These are phyloP conservation scores for Apis cerana DNA, from an alignment of 1,140 invertebrate genomes.

Conservation along the genomic window DNA sequence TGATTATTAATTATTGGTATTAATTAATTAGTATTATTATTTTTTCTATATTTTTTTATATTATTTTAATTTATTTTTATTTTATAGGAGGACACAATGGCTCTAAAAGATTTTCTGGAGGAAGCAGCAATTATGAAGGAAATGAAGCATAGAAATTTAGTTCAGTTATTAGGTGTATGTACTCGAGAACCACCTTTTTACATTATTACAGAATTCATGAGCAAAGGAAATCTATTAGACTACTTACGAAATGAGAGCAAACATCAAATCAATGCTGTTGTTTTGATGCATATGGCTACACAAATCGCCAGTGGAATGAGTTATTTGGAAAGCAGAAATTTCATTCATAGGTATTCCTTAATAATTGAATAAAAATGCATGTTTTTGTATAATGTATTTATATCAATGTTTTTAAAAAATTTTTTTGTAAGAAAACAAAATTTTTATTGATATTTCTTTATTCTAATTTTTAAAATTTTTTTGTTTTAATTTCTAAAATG, in stretches of 20 bases:
- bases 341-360: constrained; percentile 93
- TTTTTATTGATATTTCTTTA: neutral
- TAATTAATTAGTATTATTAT: neutral
- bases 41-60: constrained; percentile 20
- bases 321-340: constrained; percentile 97
- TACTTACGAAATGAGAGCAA: constrained; percentile 95
- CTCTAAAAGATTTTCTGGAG: constrained; percentile 98
- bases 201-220: constrained; percentile 99
- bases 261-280: constrained; percentile 95
- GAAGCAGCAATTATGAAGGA: constrained; percentile 99
- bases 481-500: neutral
- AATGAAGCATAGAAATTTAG: constrained; percentile 99
- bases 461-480: neutral
- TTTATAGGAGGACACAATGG: constrained; percentile 97
- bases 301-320: constrained; percentile 99
- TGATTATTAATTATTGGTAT: neutral
- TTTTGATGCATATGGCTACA: constrained; percentile 99
- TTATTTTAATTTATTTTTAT: constrained; percentile 14
- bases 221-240: constrained; percentile 97
- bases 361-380: constrained; percentile 13
- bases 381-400: neutral
- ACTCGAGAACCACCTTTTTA: constrained; percentile 99
- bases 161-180: constrained; percentile 97
- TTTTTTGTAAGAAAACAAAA: constrained; percentile 12
- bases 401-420: neutral